Evolutionary conservation across 2,888 invertebrate genomes (phyloP), one percentile per base, ranked within the genome.

Genomic region (Macrosiphum euphorbiae): DNA sequence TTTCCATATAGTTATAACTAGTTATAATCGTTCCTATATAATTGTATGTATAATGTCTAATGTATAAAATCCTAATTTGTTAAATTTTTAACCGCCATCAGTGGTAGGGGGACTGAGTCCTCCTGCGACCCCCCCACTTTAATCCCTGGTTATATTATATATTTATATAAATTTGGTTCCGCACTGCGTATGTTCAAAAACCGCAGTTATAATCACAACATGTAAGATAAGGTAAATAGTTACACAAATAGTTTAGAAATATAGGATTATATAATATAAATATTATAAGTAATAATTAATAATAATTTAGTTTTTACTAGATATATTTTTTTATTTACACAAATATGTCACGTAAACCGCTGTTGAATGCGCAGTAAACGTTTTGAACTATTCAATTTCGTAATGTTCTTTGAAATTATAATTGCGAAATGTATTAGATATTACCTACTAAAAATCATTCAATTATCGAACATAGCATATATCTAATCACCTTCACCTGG

Each of bases 311-410:
- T 41, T 58, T 26, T 28, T 44, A 58, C 28, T 58, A 58, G 89
- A 44, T 44, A 16, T 26, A 61, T 89, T 89, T 44, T 44, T 89
- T 20, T 61, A 90, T 89, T 90, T 90, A 35, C 50, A 24, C 50
- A 7, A 24, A 61, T 61, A 20, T 20, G 26, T 20, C 3, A 44
- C n/a, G 44, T 47, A 50, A 86, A 86, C 50, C 50, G n/a, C n/a
- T 47, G 50, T 86, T 47, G 28, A 41, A 41, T 41, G 20, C 35
- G 28, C 26, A 26, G 44, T 28, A 47, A 50, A 86, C 86, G 16
- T 47, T n/a, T 86, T n/a, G 28, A 89, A 55, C 88, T 47, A n/a
- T n/a, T 90, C 67, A 24, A 67, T 67, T 67, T 61, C 67, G 47
- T 67, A 67, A 50, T 89, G 13, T 47, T 61, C 44, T 61, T 58